Base-by-base conservation (phyloP, 1,140 invertebrate species). In the Bombus ignitus region DNA sequence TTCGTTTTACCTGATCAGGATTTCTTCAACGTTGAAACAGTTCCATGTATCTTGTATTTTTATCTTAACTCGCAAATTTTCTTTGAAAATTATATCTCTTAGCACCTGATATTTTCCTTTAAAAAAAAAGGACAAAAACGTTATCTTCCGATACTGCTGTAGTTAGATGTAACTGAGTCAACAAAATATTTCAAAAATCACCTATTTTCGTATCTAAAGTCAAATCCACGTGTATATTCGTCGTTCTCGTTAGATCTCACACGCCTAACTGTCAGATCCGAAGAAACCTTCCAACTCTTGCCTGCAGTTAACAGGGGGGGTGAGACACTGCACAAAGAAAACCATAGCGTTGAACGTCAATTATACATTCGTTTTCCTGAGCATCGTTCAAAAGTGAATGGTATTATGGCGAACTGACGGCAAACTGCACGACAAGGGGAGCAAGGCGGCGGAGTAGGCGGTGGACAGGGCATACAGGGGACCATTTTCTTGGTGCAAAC, bases 391-490 rank as follows among this genome's bases (percentile, higher is more conserved):
- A 70, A 39, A 85, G 65, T 22, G 35, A 8, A n/a, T 3, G 15
- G 5, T 9, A 71, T 71, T 57, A 13, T 42, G 62, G 53, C 9
- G n/a, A 57, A 90, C 89, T 89, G 28, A 92, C 90, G 18, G 44
- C 87, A 87, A 53, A 81, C 25, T 37, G 90, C 77, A 62, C 87
- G 83, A 74, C 89, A 89, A 15, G 87, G 87, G 5, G 85, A 90
- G 28, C 53, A 83, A 47, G 74, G 59, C 1, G 86, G 90, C 8
- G 88, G 76, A 37, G 91, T 85, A 57, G 90, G 89, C 32, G 89
- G 85, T 66, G 91, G 88, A 70, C 89, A 90, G 18, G 88, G 90
- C 80, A 90, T 71, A 42, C 77, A 87, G 35, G 91, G 89, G 15
- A 88, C 74, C 32, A 77, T 37, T 72, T 86, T 90, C 37, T 86